phyloP scores from a whole-genome alignment of 2,888 invertebrate genomes.

The Microplitis manilae region DNA sequence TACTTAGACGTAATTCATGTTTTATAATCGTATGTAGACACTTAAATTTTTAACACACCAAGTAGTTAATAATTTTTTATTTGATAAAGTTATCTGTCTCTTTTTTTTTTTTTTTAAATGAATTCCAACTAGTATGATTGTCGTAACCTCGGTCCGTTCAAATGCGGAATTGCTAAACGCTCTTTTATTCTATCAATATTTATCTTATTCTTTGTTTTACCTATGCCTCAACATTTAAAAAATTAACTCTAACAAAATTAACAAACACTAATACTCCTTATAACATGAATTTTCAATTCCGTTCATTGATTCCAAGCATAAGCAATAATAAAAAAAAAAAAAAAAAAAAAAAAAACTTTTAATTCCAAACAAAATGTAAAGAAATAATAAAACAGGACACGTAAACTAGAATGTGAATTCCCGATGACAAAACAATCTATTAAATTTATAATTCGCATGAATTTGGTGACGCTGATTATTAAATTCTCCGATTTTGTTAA shows the following conservation, averaged over 20 bases:
- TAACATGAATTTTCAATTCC: not conserved
- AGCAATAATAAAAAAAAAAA: not conserved
- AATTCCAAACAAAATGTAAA: not conserved
- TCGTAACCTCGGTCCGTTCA: not conserved
- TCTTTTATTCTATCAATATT: not conserved
- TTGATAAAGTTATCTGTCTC: not conserved
- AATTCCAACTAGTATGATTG: not conserved
- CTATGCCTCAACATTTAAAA: not conserved
- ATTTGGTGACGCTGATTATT: not conserved
- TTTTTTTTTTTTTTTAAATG: not conserved
- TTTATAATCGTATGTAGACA: not conserved
- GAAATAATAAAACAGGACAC: not conserved
- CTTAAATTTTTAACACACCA: not conserved
- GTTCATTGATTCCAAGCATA: not conserved
- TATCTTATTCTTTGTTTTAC: not conserved
- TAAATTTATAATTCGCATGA: not conserved
- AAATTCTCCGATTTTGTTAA: not conserved
- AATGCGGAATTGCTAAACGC: not conserved
- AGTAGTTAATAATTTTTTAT: not conserved
- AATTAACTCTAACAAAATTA: not conserved
- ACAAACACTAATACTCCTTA: not conserved
- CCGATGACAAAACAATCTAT: too few species aligned
- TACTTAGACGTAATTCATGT: not conserved
- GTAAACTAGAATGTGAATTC: not conserved
- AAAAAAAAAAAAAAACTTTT: not conserved